Conservation (phyloP, 35 echinoderm and acorn worm species). For the Heliocidaris tuberculata region DNA sequence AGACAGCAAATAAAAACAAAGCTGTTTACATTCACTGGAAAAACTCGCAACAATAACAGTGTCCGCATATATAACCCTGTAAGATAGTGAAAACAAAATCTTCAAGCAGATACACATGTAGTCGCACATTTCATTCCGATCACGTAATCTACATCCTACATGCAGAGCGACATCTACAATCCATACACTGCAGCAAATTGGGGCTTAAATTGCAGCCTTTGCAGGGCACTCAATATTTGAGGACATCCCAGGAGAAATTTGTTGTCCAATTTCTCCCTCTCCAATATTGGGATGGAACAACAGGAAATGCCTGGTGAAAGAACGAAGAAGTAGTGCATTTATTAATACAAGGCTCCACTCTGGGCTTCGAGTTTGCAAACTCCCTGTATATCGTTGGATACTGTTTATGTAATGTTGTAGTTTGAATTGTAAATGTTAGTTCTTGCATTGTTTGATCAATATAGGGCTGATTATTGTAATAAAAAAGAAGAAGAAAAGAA, state of each 20-base stretch:
- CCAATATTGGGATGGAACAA: neutral
- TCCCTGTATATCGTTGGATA: neutral
- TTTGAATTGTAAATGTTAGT: too few relatives aligned
- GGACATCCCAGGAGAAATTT: neutral
- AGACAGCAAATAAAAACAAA: too few relatives aligned
- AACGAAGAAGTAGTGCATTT: neutral
- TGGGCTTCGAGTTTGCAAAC: neutral
- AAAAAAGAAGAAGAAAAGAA: too few relatives aligned
- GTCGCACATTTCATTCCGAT: neutral
- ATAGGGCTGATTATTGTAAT: too few relatives aligned
- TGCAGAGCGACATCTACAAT: neutral
- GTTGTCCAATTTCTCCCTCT: neutral
- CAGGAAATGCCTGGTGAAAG: neutral
- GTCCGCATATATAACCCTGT: neutral
- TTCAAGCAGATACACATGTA: too few relatives aligned
- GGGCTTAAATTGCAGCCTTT: neutral
- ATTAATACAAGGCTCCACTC: neutral
- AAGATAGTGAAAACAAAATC: neutral
- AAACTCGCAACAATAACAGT: neutral
- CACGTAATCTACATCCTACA: neutral
- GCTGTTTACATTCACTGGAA: too few relatives aligned
- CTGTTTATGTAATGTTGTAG: too few relatives aligned
- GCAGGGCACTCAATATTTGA: neutral
- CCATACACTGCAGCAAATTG: neutral
- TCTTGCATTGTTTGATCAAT: too few relatives aligned